Evolutionary conservation across 2,797 vertebrate species (phyloP), one percentile per base, ranked within the genome.

Genomic region (Discoglossus pictus): DNA sequence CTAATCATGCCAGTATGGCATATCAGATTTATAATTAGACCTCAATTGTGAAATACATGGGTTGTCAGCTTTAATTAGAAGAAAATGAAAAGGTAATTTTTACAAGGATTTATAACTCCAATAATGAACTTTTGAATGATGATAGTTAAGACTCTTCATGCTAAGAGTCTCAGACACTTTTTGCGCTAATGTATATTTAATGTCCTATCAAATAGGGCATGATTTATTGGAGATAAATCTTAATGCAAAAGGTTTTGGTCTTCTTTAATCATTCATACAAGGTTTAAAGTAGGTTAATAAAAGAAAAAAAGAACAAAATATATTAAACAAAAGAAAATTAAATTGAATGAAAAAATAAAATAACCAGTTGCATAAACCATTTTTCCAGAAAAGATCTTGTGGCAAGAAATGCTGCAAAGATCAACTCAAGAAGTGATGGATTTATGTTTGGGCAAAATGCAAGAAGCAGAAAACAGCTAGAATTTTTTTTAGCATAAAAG

Each of bases 101-200:
- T 48, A 62, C 54, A 48, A n/a, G 7, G 36, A 68, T 61, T 53
- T 53, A 53, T 47, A 61, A 38, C 23, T 46, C 67, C 10, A 55
- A 18, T 34, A 20, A 5, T 35, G 2, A 4, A 16, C 42, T 56
- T 34, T 42, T 67, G 34, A 51, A 16, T 35, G 35, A 56, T 43
- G 51, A 60, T 36, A 47, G 35, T 42, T 70, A 38, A 70, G 56
- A 55, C 63, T 21, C 25, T 34, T 50, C 52, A 50, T 21, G 59
- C n/a, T 47, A 42, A 51, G 31, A 58, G 31, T 23, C 23, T 42
- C n/a, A 46, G 21, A 16, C 2, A 52, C 39, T 56, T 55, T 61
- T 69, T 34, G 21, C 16, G 1, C 21, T 61, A 69, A 69, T 69
- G 50, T 39, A 56, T 21, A 62, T 69, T 69, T 69, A 69, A 69